Evolutionary conservation across 2,113 vertebrate genomes (phyloP), one percentile per base, ranked within the genome.

Genomic region (Anarhynchus alexandrinus): DNA sequence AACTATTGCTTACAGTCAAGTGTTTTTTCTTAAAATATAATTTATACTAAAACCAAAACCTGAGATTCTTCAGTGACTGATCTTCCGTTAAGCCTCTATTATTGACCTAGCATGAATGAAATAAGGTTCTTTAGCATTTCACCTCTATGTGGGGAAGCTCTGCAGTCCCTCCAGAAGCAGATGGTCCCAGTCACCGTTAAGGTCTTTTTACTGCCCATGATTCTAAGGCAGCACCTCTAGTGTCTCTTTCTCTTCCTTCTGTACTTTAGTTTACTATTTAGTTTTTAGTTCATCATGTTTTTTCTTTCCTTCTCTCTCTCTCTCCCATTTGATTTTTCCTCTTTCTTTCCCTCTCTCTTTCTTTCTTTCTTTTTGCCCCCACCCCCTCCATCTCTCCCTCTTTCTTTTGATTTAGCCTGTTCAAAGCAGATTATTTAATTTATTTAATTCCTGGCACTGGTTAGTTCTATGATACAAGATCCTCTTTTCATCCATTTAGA

Each of bases 291-390:
- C 6, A 17, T 38, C 2, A 1, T 38, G 17, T 4, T 58, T 10
- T 55, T 71, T 67, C 38, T 47, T 12, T 67, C 7, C 38, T 14
- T 30, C 34, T 19, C 4, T 47, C 15, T 43, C 12, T 43, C 11
- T 45, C 15, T 45, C n/a, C n/a, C 1, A 10, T 19, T 62, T 17
- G 2, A 2, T 58, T 49, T 32, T 4, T 22, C 10, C 3, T 26
- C 19, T 9, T 36, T 40, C 12, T 55, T 29, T 30, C 10, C 40
- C 40, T 40, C 40, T 73, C 3, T 26, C 15, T 9, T 26, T 40
- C 12, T 55, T 29, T 30, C 12, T 74, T 11, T 5, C 42, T 67
- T 45, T 45, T 45, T 51, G 22, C 10, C 22, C 11, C 6, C 29
- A 21, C 23, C 20, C 19, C 19, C 2, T 64, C 47, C 27, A 10